Percentiles rank a stretch among this genome's conserved stretches.
phyloP scores from a whole-genome alignment of 2,888 invertebrate genomes.

The Lasioglossum oenotherae region DNA sequence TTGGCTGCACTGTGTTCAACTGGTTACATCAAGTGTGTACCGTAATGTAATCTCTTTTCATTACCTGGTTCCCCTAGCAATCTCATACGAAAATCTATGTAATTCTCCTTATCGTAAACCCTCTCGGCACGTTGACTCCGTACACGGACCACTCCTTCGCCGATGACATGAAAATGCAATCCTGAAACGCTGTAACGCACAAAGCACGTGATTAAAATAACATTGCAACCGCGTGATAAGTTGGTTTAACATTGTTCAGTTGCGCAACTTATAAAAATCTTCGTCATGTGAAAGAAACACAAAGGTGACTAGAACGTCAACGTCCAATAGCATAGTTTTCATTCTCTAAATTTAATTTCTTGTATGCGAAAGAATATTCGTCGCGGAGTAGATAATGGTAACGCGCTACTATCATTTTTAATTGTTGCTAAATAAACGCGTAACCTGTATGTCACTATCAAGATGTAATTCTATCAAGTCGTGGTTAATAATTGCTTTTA shows the following conservation, averaged over 20 bases:
- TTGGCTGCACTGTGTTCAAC: constrained; percentile 18
- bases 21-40: constrained; percentile 20
- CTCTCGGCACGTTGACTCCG: constrained; percentile 93
- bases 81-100: constrained; percentile 97
- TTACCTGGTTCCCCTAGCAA: constrained; percentile 94
- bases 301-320: background rate
- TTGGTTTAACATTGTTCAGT: background rate
- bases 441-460: background rate
- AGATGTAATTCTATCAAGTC: background rate
- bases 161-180: constrained; percentile 96
- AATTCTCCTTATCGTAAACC: constrained; percentile 96
- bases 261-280: background rate
- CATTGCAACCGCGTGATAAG: background rate
- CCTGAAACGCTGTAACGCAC: constrained; percentile 86
- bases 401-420: background rate
- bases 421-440: background rate
- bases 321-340: background rate
- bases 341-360: background rate
- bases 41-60: constrained; percentile 45
- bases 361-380: background rate
- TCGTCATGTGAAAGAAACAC: background rate
- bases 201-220: constrained; percentile 35
- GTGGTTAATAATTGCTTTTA: background rate
- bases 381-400: background rate
- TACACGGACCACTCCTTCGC: constrained; percentile 96